These are phyloP conservation scores for Coregonus ussuriensis DNA, from an alignment of 2,797 vertebrate genomes.

Conservation along the genomic window DNA sequence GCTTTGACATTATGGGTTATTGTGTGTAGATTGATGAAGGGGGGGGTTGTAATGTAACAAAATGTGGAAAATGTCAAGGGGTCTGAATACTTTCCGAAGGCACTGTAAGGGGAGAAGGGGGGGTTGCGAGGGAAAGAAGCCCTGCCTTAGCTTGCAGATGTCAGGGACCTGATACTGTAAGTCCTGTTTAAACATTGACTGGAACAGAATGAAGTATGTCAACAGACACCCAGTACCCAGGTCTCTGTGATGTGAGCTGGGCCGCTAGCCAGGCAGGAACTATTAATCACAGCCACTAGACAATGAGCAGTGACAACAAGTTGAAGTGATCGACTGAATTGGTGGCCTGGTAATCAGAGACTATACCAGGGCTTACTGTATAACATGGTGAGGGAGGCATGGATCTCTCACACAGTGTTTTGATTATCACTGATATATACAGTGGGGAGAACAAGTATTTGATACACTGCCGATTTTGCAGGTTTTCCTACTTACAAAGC, in stretches of 20 bases:
- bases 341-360: not conserved
- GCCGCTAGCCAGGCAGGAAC: slow-evolving; percentile 37
- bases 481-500: no score
- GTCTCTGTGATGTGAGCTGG: slow-evolving; percentile 71
- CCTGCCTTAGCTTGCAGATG: slow-evolving; percentile 62
- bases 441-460: no score
- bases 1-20: no score
- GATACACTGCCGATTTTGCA: no score
- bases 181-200: slow-evolving; percentile 80
- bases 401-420: not conserved
- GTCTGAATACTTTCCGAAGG: no score
- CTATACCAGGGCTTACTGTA: not conserved
- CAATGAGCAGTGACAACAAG: slow-evolving; percentile 26
- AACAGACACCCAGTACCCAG: slow-evolving; percentile 76
- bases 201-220: slow-evolving; percentile 78
- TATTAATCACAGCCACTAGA: slow-evolving; percentile 72
- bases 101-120: not conserved
- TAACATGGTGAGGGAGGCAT: not conserved
- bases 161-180: no score
- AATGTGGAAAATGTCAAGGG: no score
- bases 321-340: not conserved
- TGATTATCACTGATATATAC: not conserved
- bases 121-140: not conserved
- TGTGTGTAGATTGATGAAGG: no score
- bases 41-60: no score